phyloP scores from a whole-genome alignment of 2,113 vertebrate genomes.

The Callochromis pleurospilus region DNA sequence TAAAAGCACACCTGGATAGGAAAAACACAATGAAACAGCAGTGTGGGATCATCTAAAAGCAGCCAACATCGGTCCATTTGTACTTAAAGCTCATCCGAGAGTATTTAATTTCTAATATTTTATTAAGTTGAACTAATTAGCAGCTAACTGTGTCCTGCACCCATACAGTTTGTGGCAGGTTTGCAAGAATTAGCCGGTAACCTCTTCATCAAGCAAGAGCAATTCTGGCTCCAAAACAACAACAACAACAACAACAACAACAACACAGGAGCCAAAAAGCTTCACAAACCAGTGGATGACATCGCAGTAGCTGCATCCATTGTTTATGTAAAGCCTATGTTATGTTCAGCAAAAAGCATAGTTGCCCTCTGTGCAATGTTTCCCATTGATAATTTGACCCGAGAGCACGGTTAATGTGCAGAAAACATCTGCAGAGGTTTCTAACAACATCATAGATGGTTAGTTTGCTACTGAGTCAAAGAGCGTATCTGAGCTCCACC shows the following conservation, averaged over 20 bases:
- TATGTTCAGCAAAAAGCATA: neutral
- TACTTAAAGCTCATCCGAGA: neutral
- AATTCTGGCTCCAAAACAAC: neutral
- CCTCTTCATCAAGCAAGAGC: neutral
- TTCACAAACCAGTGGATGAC: neutral
- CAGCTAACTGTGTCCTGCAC: neutral
- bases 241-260: neutral
- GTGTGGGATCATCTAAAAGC: neutral
- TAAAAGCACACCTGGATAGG: neutral
- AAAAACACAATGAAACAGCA: neutral
- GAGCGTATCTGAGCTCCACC: neutral
- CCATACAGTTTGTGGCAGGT: neutral
- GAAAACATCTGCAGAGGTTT: neutral
- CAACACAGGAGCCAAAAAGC: neutral
- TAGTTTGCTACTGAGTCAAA: neutral
- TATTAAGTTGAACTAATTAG: neutral
- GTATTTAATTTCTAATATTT: neutral
- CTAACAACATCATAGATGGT: neutral
- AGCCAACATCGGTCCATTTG: accelerated
- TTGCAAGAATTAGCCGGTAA: neutral
- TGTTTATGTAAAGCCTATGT: neutral
- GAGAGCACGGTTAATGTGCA: neutral
- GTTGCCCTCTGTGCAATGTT: neutral
- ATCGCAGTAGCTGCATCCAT: neutral
- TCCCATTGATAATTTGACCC: neutral